phyloP scores from a whole-genome alignment of 2,113 vertebrate species.

The Brachyhypopomus gauderio region DNA sequence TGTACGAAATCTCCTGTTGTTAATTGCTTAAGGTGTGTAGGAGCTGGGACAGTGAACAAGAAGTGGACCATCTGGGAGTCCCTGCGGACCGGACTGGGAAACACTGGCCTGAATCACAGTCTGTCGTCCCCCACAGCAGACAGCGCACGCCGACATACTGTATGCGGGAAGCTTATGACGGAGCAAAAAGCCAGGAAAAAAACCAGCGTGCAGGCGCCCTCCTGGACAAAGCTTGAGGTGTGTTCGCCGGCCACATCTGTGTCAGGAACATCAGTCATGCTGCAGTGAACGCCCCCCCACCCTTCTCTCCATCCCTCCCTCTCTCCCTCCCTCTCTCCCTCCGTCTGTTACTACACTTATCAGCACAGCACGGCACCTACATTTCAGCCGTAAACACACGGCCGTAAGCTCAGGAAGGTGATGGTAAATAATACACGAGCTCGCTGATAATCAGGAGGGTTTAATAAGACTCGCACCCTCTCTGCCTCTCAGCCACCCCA shows the following conservation, averaged over 20 bases:
- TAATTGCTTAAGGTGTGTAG: too few species aligned
- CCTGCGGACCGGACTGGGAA: too few species aligned
- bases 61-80: too few species aligned
- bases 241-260: conserved; percentile 2
- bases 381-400: neutral
- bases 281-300: neutral
- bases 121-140: neutral
- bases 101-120: neutral
- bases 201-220: too few species aligned
- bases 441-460: conserved; percentile 8
- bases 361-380: neutral
- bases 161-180: neutral
- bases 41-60: too few species aligned
- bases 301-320: too few species aligned
- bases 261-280: conserved; percentile 54
- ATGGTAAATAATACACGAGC: conserved; percentile 27
- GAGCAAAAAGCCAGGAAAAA: neutral
- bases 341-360: neutral
- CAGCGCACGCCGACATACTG: neutral
- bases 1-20: too few species aligned
- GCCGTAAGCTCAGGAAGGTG: conserved; percentile 6
- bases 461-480: neutral
- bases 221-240: neutral
- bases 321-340: neutral
- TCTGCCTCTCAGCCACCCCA: neutral